Conservation (phyloP, 2,797 vertebrate genomes). For the Rhinatrema bivittatum region DNA sequence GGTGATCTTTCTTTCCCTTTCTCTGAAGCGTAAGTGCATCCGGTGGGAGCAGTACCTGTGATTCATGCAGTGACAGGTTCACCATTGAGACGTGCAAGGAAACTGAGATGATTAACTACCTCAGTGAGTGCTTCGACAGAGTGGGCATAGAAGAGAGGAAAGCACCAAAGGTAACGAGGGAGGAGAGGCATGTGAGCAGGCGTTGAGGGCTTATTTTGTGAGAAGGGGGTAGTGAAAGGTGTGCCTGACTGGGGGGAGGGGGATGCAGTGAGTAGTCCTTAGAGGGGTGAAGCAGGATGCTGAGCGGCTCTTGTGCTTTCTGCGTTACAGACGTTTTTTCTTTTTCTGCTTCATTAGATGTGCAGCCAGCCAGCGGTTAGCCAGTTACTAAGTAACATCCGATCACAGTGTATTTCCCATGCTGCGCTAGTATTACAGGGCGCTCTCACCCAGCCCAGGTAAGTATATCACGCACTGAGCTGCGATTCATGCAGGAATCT, state of each 20-base stretch:
- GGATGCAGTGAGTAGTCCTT: not conserved
- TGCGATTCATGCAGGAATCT: too few relatives aligned
- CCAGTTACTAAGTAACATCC: constrained; percentile 97
- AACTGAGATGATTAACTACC: constrained; percentile 99
- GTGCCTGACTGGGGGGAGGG: too few relatives aligned
- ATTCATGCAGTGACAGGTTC: constrained; percentile 88
- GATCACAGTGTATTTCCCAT: constrained; percentile 96
- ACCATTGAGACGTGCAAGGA: constrained; percentile 95
- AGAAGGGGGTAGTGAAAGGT: too few relatives aligned
- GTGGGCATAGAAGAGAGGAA: constrained; percentile 98
- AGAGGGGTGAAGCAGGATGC: not conserved
- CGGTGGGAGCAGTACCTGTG: constrained; percentile 72
- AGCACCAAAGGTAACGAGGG: constrained; percentile 86
- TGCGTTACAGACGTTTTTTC: not conserved
- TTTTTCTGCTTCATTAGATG: constrained; percentile 66
- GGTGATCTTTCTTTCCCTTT: too few relatives aligned
- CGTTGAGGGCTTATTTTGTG: not conserved
- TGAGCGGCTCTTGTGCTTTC: not conserved
- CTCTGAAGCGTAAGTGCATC: constrained; percentile 75
- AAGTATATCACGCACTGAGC: constrained; percentile 9
- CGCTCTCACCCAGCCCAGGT: constrained; percentile 90
- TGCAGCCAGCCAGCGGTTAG: constrained; percentile 94
- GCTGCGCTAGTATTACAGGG: constrained; percentile 92
- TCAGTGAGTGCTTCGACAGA: constrained; percentile 98
- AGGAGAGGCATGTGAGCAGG: too few relatives aligned